Evolutionary conservation across 2,797 vertebrate species (phyloP).

Genomic region (Acanthurus lineatus): DNA sequence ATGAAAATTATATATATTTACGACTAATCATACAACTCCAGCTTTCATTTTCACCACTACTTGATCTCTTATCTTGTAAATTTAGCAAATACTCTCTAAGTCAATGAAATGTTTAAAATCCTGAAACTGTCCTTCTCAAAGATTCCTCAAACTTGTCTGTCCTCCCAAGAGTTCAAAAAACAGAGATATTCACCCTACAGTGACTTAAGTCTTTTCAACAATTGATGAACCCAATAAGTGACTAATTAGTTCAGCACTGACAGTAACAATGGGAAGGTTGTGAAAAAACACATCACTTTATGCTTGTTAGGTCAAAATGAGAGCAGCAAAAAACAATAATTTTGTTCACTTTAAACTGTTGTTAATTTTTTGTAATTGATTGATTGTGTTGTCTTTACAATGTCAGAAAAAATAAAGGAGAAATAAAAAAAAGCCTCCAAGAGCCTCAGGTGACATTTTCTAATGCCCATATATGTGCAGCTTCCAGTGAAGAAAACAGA

Average conservation of each 20-base stretch:
- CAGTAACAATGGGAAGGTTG: no score
- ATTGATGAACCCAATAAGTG: neutral
- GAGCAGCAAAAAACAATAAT: neutral
- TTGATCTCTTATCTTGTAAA: neutral
- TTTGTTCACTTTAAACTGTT: no score
- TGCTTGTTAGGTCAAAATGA: neutral
- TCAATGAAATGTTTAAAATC: neutral
- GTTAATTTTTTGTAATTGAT: no score
- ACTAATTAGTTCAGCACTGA: neutral
- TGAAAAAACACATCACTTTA: neutral
- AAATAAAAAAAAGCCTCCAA: no score
- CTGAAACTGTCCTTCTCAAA: neutral
- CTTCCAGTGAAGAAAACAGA: no score
- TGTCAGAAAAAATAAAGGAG: no score
- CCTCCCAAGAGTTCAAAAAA: neutral
- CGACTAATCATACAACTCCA: no score
- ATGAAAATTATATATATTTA: neutral
- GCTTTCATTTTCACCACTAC: neutral
- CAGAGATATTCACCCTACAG: neutral
- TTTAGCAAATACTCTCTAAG: no score
- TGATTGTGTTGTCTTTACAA: no score
- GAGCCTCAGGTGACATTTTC: no score
- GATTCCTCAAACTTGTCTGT: neutral
- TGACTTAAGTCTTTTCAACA: neutral
- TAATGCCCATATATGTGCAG: no score